Evolutionary conservation across 1,140 invertebrate species (phyloP).

Genomic region (Pogonus chalceus): DNA sequence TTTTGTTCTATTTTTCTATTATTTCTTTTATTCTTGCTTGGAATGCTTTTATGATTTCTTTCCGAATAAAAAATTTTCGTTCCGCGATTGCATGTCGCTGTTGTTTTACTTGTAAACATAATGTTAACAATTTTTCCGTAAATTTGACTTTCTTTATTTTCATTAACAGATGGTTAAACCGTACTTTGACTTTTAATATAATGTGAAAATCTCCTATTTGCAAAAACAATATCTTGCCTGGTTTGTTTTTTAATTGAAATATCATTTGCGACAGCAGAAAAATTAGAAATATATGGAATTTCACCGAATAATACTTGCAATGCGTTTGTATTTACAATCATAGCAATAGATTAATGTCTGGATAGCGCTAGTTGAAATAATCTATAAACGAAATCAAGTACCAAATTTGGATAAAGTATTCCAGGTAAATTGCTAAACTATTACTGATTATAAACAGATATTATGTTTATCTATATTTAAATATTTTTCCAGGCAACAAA

Average conservation of each 20-base stretch:
- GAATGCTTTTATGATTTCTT: neutral
- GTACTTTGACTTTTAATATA: neutral
- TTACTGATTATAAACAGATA: too few relatives aligned
- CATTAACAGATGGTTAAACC: neutral
- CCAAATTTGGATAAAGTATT: too few relatives aligned
- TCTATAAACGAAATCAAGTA: too few relatives aligned
- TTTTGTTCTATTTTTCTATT: neutral
- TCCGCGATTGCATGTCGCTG: neutral
- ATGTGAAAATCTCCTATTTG: neutral
- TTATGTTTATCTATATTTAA: too few relatives aligned
- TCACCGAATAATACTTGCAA: slow-evolving; percentile 60
- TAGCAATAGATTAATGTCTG: slow-evolving; percentile 59
- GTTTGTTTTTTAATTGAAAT: slow-evolving; percentile 36
- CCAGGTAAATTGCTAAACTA: too few relatives aligned
- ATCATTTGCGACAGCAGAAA: slow-evolving; percentile 62
- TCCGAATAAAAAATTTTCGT: neutral
- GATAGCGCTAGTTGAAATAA: slow-evolving; percentile 41
- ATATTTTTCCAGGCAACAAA: too few relatives aligned
- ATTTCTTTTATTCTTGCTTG: neutral
- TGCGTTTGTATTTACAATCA: slow-evolving; percentile 78
- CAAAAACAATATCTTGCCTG: neutral
- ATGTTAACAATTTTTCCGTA: neutral
- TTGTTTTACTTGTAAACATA: neutral
- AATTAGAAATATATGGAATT: slow-evolving; percentile 66
- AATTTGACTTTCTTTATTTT: neutral